These are phyloP conservation scores for Paracentrotus lividus DNA, from an alignment of 53 echinoderm and acorn worm genomes.

Conservation along the genomic window DNA sequence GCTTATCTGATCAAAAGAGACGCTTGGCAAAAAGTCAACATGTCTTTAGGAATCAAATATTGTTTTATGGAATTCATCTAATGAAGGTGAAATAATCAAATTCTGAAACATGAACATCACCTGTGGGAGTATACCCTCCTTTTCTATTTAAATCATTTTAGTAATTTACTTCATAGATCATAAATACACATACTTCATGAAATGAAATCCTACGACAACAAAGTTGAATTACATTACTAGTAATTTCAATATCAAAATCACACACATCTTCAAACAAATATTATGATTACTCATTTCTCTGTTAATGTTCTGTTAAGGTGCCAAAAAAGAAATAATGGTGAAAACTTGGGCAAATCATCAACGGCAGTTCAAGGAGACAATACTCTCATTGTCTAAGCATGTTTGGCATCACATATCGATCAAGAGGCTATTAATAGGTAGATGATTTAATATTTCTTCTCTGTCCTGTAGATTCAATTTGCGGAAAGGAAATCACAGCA, in stretches of 20 bases:
- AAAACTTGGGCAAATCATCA: not conserved
- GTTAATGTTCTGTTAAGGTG: not conserved
- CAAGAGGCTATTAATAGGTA: not conserved
- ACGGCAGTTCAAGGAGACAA: not conserved
- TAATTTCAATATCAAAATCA: not conserved
- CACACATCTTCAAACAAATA: not conserved
- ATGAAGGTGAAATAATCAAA: not conserved
- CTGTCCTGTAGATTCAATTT: not conserved
- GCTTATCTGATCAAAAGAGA: constrained; percentile 26
- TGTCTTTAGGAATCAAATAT: not conserved
- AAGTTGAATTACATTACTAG: not conserved
- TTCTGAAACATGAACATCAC: not conserved
- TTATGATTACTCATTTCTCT: not conserved
- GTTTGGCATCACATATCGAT: not conserved
- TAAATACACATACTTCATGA: not conserved
- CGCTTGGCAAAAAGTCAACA: constrained; percentile 30
- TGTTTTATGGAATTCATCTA: not conserved
- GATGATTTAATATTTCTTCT: not conserved
- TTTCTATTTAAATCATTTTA: not conserved
- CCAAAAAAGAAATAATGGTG: not conserved
- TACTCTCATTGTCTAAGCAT: not conserved
- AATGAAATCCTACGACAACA: not conserved
- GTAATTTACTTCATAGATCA: not conserved
- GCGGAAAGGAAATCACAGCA: not conserved
- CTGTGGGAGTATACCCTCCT: not conserved